Base-by-base conservation (phyloP, 2,888 invertebrate genomes). In the Deilephila porcellus region DNA sequence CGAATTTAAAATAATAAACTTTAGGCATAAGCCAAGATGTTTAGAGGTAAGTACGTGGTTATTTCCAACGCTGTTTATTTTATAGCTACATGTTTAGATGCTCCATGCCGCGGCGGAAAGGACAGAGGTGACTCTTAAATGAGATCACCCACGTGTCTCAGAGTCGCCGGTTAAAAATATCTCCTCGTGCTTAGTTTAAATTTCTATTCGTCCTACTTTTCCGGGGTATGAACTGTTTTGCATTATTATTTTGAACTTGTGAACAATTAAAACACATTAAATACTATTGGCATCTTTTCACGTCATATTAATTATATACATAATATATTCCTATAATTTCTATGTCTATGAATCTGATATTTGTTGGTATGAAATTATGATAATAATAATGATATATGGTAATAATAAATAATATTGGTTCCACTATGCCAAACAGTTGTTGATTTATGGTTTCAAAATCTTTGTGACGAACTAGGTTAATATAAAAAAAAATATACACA, bases 81-180 rank as follows among this genome's bases (percentile, higher is more conserved):
- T 63, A 63, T 63, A 67, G 8, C n/a, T 45, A 67, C 25, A 45
- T 67, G 45, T 67, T 45, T 52, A 67, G 45, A n/a, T 45, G 17
- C 5, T 45, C 45, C 25, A 67, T 67, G 14, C 64, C 64, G 64
- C n/a, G 37, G 37, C 64, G 64, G 25, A 45, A 45, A 67, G 64
- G 64, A 67, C 64, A 67, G 64, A 67, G 20, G 64, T 67, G 64
- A 67, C 45, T 67, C 64, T 67, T 45, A 67, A 67, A 67, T 67
- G 64, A 45, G 64, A 67, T 45, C 64, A 67, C 45, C 45, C 64
- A 67, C 64, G 64, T 52, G 64, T 67, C 64, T 67, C 45, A 25
- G 14, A 45, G 45, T 45, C 45, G 14, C 14, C 3, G 17, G 45
- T 45, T 67, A 67, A 67, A 67, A 67, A 67, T 67, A 67, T 45